Base-by-base conservation (phyloP, 2,113 vertebrate species). In the Cynocephalus volans region DNA sequence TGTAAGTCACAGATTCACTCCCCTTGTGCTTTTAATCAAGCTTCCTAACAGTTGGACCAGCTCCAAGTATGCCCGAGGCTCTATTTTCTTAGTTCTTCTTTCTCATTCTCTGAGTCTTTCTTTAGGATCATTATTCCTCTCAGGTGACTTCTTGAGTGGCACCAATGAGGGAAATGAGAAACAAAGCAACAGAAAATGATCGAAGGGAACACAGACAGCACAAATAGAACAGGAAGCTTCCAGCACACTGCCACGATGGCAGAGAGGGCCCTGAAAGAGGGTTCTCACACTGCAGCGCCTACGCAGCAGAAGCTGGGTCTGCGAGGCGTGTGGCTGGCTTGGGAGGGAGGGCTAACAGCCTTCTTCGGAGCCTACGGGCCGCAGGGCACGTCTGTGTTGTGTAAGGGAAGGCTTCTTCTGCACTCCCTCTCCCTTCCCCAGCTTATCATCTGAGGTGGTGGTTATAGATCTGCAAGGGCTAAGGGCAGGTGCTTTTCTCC, bases 261-360 rank as follows among this genome's bases (percentile, higher is more conserved):
- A 15, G 18, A 65, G 14, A 81, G 28, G 58, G 11, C 36, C 72
- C 56, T 64, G 10, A 64, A 77, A 70, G 54, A 13, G 9, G 45
- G 50, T 33, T n/a, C 67, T 23, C 6, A 45, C 8, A 12, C 18
- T 0, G 1, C 6, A 11, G 77, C 1, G 1, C 31, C n/a, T 1
- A 11, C 1, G 21, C 12, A 83, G n/a, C 41, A n/a, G 45, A 31
- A 77, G 62, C 56, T 26, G 41, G 50, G 10, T 28, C n/a, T 80
- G 24, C 8, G 72, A 52, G 48, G 14, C 11, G 13, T 31, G 67
- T 17, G 2, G 19, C 1, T 50, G 17, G n/a, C 31, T 28, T 13
- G 58, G 15, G 1, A 1, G 0, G 13, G 45, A 67, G 19, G 17
- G 36, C 48, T 12, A 41, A 76, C 8, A 64, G 79, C 64, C 52